These are phyloP conservation scores for Drosophila persimilis DNA, from an alignment of 1,140 invertebrate genomes.

Conservation along the genomic window DNA sequence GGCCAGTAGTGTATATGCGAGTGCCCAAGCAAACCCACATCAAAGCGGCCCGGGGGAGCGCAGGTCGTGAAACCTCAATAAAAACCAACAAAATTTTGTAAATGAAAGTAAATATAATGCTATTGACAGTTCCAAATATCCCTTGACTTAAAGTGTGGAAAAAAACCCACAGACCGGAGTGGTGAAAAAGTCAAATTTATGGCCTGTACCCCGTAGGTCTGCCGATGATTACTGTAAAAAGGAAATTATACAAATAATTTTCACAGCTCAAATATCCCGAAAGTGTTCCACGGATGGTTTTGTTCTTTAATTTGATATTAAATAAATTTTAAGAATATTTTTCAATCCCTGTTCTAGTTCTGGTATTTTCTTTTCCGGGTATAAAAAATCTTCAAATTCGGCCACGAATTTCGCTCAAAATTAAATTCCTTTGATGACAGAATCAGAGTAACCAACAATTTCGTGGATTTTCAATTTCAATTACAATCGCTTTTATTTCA, in stretches of 20 bases:
- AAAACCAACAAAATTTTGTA: constrained; percentile 23
- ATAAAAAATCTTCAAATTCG: neutral
- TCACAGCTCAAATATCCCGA: too few species aligned
- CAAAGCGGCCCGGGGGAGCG: constrained; percentile 29
- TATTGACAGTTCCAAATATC: constrained; percentile 43
- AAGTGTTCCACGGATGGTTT: too few species aligned
- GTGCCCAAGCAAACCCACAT: constrained; percentile 40
- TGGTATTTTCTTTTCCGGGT: neutral
- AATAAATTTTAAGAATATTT: too few species aligned
- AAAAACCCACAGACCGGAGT: neutral
- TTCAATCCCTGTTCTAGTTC: too few species aligned
- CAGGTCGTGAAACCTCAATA: too few species aligned
- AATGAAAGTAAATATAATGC: constrained; percentile 35
- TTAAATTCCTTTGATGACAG: constrained; percentile 4
- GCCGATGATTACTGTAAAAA: too few species aligned
- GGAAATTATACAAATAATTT: too few species aligned
- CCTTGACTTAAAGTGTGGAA: neutral
- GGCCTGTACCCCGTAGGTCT: too few species aligned
- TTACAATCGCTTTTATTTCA: constrained; percentile 57
- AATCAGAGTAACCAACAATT: constrained; percentile 13
- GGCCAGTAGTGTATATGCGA: too few species aligned
- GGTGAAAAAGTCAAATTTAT: too few species aligned
- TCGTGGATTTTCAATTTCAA: constrained; percentile 51
- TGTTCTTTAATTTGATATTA: too few species aligned
- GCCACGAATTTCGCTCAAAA: neutral